phyloP scores from a whole-genome alignment of 37 sponge, comb jelly and placozoan species.

The Bolinopsis microptera region DNA sequence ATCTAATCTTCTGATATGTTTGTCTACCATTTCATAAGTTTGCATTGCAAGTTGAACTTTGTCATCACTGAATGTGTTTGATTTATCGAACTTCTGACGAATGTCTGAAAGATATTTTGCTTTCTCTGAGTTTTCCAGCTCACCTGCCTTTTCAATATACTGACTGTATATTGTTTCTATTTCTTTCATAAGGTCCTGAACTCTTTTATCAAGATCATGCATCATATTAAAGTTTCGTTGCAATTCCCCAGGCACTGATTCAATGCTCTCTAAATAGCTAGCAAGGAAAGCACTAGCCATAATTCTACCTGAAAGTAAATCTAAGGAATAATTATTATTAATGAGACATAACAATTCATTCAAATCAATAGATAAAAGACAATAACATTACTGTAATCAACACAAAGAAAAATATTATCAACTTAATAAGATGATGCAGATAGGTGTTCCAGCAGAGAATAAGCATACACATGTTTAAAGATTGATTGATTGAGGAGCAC shows the following conservation, averaged over 20 bases:
- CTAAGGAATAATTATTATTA: too few species aligned
- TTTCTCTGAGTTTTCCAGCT: neutral
- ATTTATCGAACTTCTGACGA: slow-evolving; percentile 72
- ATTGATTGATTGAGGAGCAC: too few species aligned
- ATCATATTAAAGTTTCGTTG: slow-evolving; percentile 91
- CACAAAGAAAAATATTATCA: too few species aligned
- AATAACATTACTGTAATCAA: too few species aligned
- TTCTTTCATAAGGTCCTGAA: slow-evolving; percentile 73
- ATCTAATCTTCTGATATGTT: slow-evolving; percentile 89
- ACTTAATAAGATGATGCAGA: too few species aligned
- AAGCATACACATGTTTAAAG: too few species aligned
- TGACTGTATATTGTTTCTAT: slow-evolving; percentile 67
- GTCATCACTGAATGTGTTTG: slow-evolving; percentile 82
- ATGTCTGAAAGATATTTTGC: slow-evolving; percentile 59
- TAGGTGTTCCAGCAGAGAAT: too few species aligned
- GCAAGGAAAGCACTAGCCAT: slow-evolving; percentile 57
- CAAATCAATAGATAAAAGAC: too few species aligned
- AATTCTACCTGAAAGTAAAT: too few species aligned
- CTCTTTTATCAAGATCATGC: slow-evolving; percentile 81
- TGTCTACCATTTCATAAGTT: slow-evolving; percentile 96
- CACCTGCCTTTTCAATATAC: slow-evolving; percentile 17
- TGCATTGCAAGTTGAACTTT: slow-evolving; percentile 93
- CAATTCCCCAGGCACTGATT: slow-evolving; percentile 86
- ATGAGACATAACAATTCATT: too few species aligned
- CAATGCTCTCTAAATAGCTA: slow-evolving; percentile 73